phyloP scores from a whole-genome alignment of 92 coral and sea anemone genomes.

The Hydrozoanthus gracilis region DNA sequence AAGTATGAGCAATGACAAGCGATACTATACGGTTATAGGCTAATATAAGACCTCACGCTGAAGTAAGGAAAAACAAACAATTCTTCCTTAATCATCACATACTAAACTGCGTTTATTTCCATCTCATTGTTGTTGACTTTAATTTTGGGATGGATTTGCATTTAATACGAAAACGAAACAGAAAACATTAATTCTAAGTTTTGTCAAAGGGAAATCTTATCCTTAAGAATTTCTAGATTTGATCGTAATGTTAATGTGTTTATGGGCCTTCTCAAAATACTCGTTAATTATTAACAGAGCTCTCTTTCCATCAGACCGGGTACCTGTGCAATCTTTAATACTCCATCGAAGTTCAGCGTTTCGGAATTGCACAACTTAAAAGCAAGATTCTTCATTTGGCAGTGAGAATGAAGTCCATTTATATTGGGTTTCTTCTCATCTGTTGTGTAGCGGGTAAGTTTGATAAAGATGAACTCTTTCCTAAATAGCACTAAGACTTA shows the following conservation, averaged over 20 bases:
- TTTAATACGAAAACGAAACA: too few relatives aligned
- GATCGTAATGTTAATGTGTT: conserved; percentile 28
- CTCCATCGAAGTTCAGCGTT: neutral
- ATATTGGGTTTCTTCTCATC: conserved; percentile 11
- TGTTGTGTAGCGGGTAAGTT: conserved; percentile 37
- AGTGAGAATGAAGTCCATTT: conserved; percentile 9
- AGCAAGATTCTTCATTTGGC: neutral
- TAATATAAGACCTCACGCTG: neutral
- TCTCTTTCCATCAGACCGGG: neutral
- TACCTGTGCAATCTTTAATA: conserved; percentile 17
- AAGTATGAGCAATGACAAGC: neutral
- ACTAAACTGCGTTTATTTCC: too few relatives aligned
- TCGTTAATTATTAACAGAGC: conserved; percentile 14
- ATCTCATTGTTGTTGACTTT: too few relatives aligned
- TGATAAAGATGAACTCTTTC: neutral
- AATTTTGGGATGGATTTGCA: too few relatives aligned
- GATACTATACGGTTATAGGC: neutral
- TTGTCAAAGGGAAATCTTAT: neutral
- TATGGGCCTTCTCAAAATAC: neutral
- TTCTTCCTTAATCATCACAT: neutral
- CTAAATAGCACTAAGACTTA: neutral
- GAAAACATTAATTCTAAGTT: too few relatives aligned
- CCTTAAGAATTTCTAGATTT: conserved; percentile 14
- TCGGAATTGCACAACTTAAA: neutral
- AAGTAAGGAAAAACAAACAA: neutral